These are phyloP conservation scores for Origma solitaria DNA, from an alignment of 2,113 vertebrate species.

Conservation along the genomic window DNA sequence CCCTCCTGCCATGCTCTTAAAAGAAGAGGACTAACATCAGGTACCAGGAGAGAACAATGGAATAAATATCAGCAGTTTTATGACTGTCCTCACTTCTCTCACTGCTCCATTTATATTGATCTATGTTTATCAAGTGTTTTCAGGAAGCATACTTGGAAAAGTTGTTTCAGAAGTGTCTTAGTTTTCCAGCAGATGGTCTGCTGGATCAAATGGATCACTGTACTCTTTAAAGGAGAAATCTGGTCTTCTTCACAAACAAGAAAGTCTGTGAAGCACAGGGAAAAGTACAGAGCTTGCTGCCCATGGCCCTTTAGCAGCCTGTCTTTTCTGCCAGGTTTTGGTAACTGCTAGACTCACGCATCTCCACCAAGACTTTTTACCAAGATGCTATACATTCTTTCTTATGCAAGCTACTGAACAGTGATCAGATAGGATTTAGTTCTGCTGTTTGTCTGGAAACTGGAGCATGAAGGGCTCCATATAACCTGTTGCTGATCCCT, in stretches of 20 bases:
- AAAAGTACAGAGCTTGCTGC: not conserved
- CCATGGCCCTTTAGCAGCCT: not conserved
- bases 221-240: not conserved
- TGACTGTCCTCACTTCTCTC: not conserved
- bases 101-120: not conserved
- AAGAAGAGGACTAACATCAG: not conserved
- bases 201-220: not conserved
- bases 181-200: not conserved
- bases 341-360: not conserved
- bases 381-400: not conserved
- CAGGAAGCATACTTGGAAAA: not conserved
- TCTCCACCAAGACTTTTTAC: not conserved
- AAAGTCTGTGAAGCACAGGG: not conserved
- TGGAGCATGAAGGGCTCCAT: not conserved
- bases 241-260: not conserved
- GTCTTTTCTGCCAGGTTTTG: not conserved
- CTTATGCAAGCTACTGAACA: not conserved
- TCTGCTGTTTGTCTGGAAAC: not conserved
- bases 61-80: not conserved
- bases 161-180: not conserved
- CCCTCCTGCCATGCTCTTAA: not conserved
- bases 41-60: not conserved
- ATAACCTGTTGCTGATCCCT: not conserved
- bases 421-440: not conserved
- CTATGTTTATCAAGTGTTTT: not conserved